Base-by-base conservation (phyloP, 2,113 vertebrate genomes). In the Cnemophilus loriae region DNA sequence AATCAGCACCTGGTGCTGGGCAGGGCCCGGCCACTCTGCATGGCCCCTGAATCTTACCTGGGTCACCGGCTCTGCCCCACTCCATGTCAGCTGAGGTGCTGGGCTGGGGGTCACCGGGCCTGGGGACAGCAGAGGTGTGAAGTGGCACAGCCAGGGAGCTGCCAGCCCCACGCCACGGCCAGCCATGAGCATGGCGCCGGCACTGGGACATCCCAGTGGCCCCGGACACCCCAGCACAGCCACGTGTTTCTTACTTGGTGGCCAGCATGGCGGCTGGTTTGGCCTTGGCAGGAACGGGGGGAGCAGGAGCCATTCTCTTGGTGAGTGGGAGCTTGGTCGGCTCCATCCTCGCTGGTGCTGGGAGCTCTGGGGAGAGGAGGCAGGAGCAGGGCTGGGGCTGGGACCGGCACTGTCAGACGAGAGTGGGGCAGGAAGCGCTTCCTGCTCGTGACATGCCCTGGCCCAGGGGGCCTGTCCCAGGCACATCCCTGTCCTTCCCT, bases 251-350 rank as follows among this genome's bases (percentile, higher is more conserved):
- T 93, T 84, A 97, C 96, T 71, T 97, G 92, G 42, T 39, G 2
- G 27, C 12, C 26, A 55, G 32, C 2, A 5, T 0, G 0, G 70
- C 28, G 21, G 22, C 27, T 1, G 39, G 65, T 28, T 95, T 96
- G 80, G 93, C n/a, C 75, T 98, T 98, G 90, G 93, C 68, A 22
- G 83, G 96, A 69, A 94, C 13, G 0, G 89, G 67, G 32, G 97
- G 77, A n/a, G 73, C 55, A 28, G 97, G 95, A 28, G 80, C 81
- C 53, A 71, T 60, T 77, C 97, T 97, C 93, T 97, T 98, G 82
- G 37, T 76, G 11, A 68, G 23, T 4, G 94, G 91, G 6, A 93
- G 61, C 92, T 73, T 97, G 50, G 89, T 28, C 0, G 7, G 30
- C 15, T 95, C 81, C 95, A 93, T 87, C 89, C 89, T 97, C 23